Base-by-base conservation (phyloP, 2,888 invertebrate species). In the Scrobipalpa atriplicella region DNA sequence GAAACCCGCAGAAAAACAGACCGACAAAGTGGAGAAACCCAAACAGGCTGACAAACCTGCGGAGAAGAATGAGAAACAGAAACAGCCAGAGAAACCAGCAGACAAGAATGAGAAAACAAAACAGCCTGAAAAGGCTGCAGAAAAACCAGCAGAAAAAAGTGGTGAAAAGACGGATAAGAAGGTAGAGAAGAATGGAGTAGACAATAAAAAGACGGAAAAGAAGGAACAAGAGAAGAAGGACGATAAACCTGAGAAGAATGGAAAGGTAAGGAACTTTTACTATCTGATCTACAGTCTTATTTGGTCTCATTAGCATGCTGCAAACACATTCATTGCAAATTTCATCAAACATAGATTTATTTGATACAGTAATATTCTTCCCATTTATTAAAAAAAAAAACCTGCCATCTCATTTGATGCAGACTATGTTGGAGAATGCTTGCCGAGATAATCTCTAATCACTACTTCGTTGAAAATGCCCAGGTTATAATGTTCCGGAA, bases 231-330 rank as follows among this genome's bases (percentile, higher is more conserved):
- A 75, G 36, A 82, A 77, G 71, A 78, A 76, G 60, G 78, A 82
- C 3, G 68, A 69, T 41, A 82, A 81, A 73, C 82, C 78, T 67
- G 87, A 87, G 29, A 84, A 84, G 73, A 77, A 70, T 72, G 79
- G 72, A 69, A 90, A 89, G 83, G 90, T 90, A 71, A 68, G 75
- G 29, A 13, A 29, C 21, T 19, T 21, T 21, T 29, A 56, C 9
- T 5, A 3, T 29, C 3, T 54, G 3, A 1, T 61, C 36, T 36
- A n/a, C n/a, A n/a, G n/a, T n/a, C n/a, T n/a, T n/a, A 29, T 56
- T 56, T 29, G 13, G 13, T 21, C 1, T 56, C 21, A 29, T 29
- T 11, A 47, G 47, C 18, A 52, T 21, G 52, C 9, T 21, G 52
- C 19, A 19, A 19, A 11, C 52, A 19, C 18, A 29, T 29, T 29